A percentile compares a stretch with the other conserved stretches of the same genome.
Conservation (phyloP, 2,888 invertebrate species). For the Ophion obscuratus region DNA sequence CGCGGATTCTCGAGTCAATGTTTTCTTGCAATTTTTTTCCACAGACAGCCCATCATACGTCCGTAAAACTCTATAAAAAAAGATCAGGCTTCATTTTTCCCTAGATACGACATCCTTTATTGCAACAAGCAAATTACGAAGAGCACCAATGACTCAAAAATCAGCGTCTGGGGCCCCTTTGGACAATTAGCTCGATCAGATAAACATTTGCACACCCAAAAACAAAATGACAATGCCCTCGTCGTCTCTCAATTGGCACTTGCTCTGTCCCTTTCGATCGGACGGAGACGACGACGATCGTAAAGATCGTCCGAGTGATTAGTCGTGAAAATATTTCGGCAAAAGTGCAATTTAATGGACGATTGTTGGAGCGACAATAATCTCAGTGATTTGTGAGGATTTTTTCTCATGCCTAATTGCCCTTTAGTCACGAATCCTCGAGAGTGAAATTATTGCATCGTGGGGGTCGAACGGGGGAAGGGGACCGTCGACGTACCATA, state of each 20-base stretch:
- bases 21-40: no score
- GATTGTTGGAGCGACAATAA: slow-evolving; percentile 53
- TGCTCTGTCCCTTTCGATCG: no score
- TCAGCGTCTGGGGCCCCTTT: not conserved
- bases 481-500: slow-evolving; percentile 72
- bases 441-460: slow-evolving; percentile 75
- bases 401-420: slow-evolving; percentile 73
- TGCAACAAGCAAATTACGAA: not conserved
- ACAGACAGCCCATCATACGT: no score
- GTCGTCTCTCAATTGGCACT: not conserved
- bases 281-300: not conserved
- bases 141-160: not conserved
- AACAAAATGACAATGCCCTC: not conserved
- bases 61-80: no score
- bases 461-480: slow-evolving; percentile 63
- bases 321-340: not conserved
- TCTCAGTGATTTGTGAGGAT: slow-evolving; percentile 57
- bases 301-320: not conserved
- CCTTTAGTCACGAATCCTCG: slow-evolving; percentile 75
- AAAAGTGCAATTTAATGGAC: slow-evolving; percentile 26
- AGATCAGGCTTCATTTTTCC: no score
- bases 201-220: not conserved
- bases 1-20: no score
- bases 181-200: not conserved
- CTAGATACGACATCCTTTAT: no score